These are phyloP conservation scores for Gasterosteus nipponicus DNA, from an alignment of 2,113 vertebrate genomes.

Conservation along the genomic window DNA sequence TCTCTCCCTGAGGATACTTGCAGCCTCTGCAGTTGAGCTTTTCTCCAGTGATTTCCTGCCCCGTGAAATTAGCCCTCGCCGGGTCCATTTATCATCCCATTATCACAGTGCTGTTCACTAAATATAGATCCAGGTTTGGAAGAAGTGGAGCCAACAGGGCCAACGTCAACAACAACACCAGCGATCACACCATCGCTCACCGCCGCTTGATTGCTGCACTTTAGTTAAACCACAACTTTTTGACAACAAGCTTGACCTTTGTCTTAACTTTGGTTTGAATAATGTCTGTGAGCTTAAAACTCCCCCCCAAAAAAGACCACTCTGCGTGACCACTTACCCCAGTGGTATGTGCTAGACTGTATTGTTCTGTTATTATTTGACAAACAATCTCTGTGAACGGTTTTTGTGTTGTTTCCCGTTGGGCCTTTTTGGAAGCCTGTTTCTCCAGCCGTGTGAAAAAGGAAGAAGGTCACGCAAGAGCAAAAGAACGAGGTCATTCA, in stretches of 20 bases:
- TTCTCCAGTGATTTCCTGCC: slow-evolving; percentile 79
- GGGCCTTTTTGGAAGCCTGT: not conserved
- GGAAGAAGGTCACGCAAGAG: not conserved
- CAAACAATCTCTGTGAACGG: not conserved
- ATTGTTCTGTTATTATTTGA: not conserved
- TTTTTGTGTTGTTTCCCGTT: not conserved
- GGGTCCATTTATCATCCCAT: slow-evolving; percentile 79
- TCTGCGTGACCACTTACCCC: not conserved
- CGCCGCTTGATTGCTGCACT: slow-evolving; percentile 63
- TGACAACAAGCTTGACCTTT: slow-evolving; percentile 46
- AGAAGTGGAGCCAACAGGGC: slow-evolving; percentile 45
- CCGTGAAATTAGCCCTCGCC: slow-evolving; percentile 73
- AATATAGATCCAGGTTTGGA: slow-evolving; percentile 72
- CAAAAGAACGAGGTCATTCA: not conserved
- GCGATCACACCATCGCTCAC: slow-evolving; percentile 61
- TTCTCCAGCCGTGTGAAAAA: not conserved
- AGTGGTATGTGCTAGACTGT: no score
- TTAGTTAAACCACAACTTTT: slow-evolving; percentile 48
- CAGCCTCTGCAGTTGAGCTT: slow-evolving; percentile 72
- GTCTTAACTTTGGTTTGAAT: slow-evolving; percentile 21
- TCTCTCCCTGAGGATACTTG: slow-evolving; percentile 78
- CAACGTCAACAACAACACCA: slow-evolving; percentile 70
- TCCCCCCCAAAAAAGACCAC: not conserved
- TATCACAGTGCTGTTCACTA: slow-evolving; percentile 69
- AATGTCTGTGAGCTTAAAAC: not conserved